These are phyloP conservation scores for Lordiphosa stackelbergi DNA, from an alignment of 1,140 invertebrate genomes.

Conservation along the genomic window DNA sequence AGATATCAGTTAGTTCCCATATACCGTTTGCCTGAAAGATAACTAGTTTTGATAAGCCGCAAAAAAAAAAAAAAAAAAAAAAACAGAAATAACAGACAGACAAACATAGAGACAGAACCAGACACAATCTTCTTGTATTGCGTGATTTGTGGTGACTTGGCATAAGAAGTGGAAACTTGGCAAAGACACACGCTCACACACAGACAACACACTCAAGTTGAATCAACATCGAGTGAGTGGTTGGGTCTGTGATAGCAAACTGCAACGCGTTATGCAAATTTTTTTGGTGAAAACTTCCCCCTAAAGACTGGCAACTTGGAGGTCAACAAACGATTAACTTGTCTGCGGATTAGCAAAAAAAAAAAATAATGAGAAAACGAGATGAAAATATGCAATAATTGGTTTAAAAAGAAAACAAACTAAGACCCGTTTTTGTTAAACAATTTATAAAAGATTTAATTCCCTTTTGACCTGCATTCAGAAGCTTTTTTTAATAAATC, in stretches of 20 bases:
- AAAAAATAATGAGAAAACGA: constrained; percentile 3
- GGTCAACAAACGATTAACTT: constrained; percentile 75
- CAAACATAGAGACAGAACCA: constrained; percentile 25
- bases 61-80: constrained; percentile 13
- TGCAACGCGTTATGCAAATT: constrained; percentile 67
- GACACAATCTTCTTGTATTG: constrained; percentile 25
- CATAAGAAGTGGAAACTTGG: constrained; percentile 16
- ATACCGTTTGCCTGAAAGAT: constrained; percentile 38
- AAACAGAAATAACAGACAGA: constrained; percentile 18
- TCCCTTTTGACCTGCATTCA: constrained; percentile 31
- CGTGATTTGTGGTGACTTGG: constrained; percentile 47
- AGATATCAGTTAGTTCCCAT: constrained; percentile 5
- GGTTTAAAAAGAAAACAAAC: constrained; percentile 15
- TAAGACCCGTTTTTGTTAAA: constrained; percentile 12
- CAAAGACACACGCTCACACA: constrained; percentile 10
- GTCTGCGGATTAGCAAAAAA: constrained; percentile 58
- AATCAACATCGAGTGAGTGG: constrained; percentile 14
- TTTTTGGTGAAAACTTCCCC: constrained; percentile 4
- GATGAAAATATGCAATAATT: constrained; percentile 44
- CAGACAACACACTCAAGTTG: constrained; percentile 7
- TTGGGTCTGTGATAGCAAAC: constrained; percentile 27
- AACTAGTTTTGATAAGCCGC: constrained; percentile 40
- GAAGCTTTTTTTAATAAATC: constrained; percentile 52
- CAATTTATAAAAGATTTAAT: constrained; percentile 28
- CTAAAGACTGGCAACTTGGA: constrained; percentile 6